Percentiles rank a stretch among this genome's conserved stretches.
These are phyloP conservation scores for Mus caroli DNA, from an alignment of 2,797 vertebrate genomes.

Conservation along the genomic window DNA sequence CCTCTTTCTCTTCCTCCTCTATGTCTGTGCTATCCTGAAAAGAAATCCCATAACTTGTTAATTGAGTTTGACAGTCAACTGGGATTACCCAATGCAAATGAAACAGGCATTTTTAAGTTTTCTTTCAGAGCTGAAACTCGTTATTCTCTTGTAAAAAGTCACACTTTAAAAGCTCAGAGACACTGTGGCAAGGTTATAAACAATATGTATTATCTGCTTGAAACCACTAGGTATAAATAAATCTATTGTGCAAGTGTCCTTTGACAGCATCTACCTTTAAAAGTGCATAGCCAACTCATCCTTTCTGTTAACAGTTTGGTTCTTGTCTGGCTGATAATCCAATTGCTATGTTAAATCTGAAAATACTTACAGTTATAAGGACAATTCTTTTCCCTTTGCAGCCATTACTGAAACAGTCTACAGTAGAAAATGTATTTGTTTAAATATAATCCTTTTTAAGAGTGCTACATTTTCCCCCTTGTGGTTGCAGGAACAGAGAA, in stretches of 20 bases:
- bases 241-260: constrained; percentile 70
- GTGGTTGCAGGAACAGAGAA: constrained; percentile 63
- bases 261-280: constrained; percentile 80
- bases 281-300: constrained; percentile 73
- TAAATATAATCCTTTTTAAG: constrained; percentile 78
- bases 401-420: constrained; percentile 82
- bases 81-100: constrained; percentile 69
- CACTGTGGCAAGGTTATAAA: constrained; percentile 48
- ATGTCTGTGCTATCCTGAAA: constrained; percentile 94
- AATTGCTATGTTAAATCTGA: constrained; percentile 82
- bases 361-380: constrained; percentile 76
- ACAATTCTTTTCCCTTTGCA: constrained; percentile 80
- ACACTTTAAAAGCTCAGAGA: constrained; percentile 64
- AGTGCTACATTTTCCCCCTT: constrained; percentile 68
- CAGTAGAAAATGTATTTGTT: constrained; percentile 82
- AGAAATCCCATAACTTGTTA: constrained; percentile 63
- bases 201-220: constrained; percentile 61
- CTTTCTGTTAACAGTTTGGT: constrained; percentile 84
- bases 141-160: constrained; percentile 53
- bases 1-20: constrained; percentile 97
- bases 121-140: neutral
- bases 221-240: constrained; percentile 80
- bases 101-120: constrained; percentile 61
- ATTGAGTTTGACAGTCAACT: constrained; percentile 21
- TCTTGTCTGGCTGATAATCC: constrained; percentile 86